These are phyloP conservation scores for Nyctalus aviator DNA, from an alignment of 2,797 vertebrate species.

Conservation along the genomic window DNA sequence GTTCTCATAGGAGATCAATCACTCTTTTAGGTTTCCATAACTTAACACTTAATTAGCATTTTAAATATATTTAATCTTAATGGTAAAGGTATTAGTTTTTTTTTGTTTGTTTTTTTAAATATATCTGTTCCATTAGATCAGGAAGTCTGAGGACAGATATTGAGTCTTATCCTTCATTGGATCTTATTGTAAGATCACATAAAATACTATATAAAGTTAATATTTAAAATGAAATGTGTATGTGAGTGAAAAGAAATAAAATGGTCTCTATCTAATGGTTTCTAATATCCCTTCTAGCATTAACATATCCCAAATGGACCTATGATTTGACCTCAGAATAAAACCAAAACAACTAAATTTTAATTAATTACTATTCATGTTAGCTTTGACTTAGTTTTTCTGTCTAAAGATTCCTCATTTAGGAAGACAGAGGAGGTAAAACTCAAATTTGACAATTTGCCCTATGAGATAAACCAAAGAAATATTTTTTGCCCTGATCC, in stretches of 20 bases:
- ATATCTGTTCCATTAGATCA: neutral
- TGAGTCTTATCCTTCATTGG: neutral
- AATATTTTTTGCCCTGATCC: neutral
- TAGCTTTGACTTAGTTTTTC: neutral
- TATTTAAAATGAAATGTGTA: neutral
- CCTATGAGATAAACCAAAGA: neutral
- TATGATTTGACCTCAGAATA: neutral
- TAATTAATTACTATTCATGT: neutral
- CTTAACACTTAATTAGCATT: neutral
- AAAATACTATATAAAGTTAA: neutral
- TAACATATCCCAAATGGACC: neutral
- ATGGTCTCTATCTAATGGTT: neutral
- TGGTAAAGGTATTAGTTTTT: neutral
- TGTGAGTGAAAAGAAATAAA: conserved; percentile 1
- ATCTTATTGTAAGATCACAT: neutral
- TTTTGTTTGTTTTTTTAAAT: neutral
- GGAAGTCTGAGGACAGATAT: neutral
- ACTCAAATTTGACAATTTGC: neutral
- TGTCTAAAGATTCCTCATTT: neutral
- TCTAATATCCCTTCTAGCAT: neutral
- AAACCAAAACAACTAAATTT: conserved; percentile 4
- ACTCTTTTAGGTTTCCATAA: neutral
- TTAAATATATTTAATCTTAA: neutral
- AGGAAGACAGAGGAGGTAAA: neutral
- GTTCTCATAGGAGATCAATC: neutral